A percentile compares a stretch with the other conserved stretches of the same genome.
These are phyloP conservation scores for Sympetrum striolatum DNA, from an alignment of 2,888 invertebrate species.

Conservation along the genomic window DNA sequence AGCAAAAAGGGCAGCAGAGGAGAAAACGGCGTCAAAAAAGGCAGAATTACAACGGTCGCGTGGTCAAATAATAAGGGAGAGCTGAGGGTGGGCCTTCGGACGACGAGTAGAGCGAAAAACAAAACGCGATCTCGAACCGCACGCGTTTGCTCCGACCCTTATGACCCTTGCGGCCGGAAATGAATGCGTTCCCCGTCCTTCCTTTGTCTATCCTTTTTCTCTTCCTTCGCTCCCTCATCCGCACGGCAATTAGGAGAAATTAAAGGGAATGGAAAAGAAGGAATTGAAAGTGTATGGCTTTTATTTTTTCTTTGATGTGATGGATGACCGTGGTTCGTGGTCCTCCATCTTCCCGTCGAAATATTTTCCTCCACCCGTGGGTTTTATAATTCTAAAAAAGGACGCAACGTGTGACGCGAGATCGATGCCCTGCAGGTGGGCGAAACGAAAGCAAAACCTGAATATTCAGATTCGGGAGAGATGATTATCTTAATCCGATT, in stretches of 20 bases:
- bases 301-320: neutral
- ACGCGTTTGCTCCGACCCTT: neutral
- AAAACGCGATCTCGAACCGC: constrained; percentile 6
- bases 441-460: neutral
- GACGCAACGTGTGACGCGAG: neutral
- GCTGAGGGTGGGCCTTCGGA: neutral
- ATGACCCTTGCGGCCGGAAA: constrained; percentile 7
- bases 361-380: neutral
- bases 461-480: too few species aligned
- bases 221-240: neutral
- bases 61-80: neutral
- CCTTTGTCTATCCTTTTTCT: neutral
- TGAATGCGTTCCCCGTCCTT: neutral
- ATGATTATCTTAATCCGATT: too few species aligned
- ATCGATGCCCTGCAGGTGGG: neutral
- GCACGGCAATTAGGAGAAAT: constrained; percentile 34
- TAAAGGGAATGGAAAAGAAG: neutral
- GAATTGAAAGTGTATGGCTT: constrained; percentile 25
- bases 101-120: neutral
- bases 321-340: neutral
- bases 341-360: neutral
- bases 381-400: neutral
- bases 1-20: neutral
- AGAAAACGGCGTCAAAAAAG: neutral
- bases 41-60: neutral